Conservation (phyloP, 2,797 vertebrate species). For the Chelonia mydas region DNA sequence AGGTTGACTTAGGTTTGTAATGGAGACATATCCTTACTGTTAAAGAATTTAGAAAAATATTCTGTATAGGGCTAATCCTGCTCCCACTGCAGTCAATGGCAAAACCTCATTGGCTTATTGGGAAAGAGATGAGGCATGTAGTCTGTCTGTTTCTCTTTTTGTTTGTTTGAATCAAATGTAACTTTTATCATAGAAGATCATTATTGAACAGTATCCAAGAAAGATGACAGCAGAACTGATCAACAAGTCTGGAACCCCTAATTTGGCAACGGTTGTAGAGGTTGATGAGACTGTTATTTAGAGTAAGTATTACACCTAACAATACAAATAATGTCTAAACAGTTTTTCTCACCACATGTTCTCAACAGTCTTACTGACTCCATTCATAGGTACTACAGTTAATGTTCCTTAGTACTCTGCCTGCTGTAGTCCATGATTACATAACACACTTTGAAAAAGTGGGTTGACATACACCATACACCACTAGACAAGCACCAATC, state of each 20-base stretch:
- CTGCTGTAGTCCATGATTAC: not conserved
- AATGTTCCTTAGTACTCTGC: not conserved
- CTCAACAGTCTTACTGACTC: not conserved
- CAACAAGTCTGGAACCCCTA: conserved; percentile 31
- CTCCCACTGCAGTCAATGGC: not conserved
- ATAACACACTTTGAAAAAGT: not conserved
- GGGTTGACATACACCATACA: not conserved
- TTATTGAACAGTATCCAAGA: not conserved
- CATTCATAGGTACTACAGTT: not conserved
- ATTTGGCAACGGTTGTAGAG: conserved; percentile 41
- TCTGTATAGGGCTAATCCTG: not conserved
- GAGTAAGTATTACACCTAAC: conserved; percentile 22
- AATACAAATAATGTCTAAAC: not conserved
- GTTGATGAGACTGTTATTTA: not conserved
- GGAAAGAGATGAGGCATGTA: not conserved
- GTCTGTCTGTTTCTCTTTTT: not conserved
- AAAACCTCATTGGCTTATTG: not conserved
- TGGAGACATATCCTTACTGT: not conserved
- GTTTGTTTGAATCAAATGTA: not conserved
- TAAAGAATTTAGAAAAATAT: not conserved
- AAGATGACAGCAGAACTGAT: conserved; percentile 29
- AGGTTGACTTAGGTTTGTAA: too few relatives aligned
- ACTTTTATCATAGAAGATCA: not conserved
- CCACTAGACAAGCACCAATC: not conserved
- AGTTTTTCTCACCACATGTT: not conserved